These are phyloP conservation scores for Hylaeus volcanicus DNA, from an alignment of 1,140 invertebrate species.

Conservation along the genomic window DNA sequence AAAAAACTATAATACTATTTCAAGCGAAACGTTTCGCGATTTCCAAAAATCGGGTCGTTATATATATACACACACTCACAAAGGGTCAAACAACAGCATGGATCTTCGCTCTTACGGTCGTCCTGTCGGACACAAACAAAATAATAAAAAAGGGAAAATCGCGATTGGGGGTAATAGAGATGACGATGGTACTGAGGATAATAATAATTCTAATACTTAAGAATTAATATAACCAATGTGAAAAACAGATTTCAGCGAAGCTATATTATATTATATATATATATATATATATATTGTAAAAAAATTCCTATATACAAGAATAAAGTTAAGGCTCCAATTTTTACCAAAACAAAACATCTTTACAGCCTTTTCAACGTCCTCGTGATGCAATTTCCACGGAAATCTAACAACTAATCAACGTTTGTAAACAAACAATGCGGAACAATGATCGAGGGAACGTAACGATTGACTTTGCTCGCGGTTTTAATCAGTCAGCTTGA, in stretches of 20 bases:
- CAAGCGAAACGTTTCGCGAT: conserved; percentile 36
- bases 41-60: conserved; percentile 30
- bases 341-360: conserved; percentile 66
- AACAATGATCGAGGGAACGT: neutral
- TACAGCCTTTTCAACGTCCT: conserved; percentile 27
- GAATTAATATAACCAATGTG: conserved; percentile 61
- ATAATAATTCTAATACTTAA: conserved; percentile 57
- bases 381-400: neutral
- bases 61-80: conserved; percentile 43
- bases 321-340: conserved; percentile 78
- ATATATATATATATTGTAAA: conserved; percentile 72
- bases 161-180: conserved; percentile 23
- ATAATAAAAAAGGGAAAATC: conserved; percentile 1
- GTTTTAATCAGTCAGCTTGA: no score
- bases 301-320: conserved; percentile 78
- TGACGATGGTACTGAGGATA: conserved; percentile 51
- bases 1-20: conserved; percentile 29
- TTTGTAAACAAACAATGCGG: neutral
- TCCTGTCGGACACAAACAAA: conserved; percentile 55
- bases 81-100: conserved; percentile 18
- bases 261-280: conserved; percentile 57
- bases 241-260: conserved; percentile 70
- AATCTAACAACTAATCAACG: conserved; percentile 4
- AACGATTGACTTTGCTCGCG: neutral
- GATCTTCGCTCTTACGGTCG: conserved; percentile 32